Percentiles rank a stretch among this genome's conserved stretches.
Evolutionary conservation across 2,888 invertebrate genomes (phyloP).

Genomic region (Eremobia ochroleuca): DNA sequence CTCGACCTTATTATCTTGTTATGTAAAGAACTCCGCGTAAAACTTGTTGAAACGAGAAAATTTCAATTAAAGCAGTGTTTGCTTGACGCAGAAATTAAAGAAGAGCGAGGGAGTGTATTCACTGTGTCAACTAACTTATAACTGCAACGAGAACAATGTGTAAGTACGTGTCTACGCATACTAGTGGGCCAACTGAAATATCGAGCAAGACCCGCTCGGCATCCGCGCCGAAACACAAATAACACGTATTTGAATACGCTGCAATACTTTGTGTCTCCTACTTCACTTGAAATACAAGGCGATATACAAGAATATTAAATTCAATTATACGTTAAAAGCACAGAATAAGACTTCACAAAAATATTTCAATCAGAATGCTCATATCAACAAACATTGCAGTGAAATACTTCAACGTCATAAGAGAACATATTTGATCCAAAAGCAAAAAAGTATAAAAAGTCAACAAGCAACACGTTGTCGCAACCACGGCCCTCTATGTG

Average conservation of each 20-base stretch:
- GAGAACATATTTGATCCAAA: conserved; percentile 42
- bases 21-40: not conserved
- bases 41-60: conserved; percentile 19
- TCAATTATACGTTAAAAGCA: conserved; percentile 1
- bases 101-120: conserved; percentile 39
- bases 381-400: conserved; percentile 27
- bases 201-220: conserved; percentile 38
- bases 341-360: conserved; percentile 10
- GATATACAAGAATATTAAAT: conserved; percentile 3
- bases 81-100: conserved; percentile 51
- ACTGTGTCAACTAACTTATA: conserved; percentile 59
- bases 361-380: conserved; percentile 26
- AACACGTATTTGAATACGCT: conserved; percentile 44
- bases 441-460: conserved; percentile 32
- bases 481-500: conserved; percentile 25
- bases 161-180: conserved; percentile 66
- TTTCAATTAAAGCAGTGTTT: conserved; percentile 51
- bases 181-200: conserved; percentile 56
- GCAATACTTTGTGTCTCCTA: conserved; percentile 28
- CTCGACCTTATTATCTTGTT: not conserved
- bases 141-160: conserved; percentile 63
- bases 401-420: conserved; percentile 36
- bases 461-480: conserved; percentile 45
- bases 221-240: conserved; percentile 33
- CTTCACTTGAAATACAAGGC: conserved; percentile 7